Percentiles rank a stretch among this genome's conserved stretches.
Conservation (phyloP, 2,113 vertebrate genomes). For the Acanthochromis polyacanthus region DNA sequence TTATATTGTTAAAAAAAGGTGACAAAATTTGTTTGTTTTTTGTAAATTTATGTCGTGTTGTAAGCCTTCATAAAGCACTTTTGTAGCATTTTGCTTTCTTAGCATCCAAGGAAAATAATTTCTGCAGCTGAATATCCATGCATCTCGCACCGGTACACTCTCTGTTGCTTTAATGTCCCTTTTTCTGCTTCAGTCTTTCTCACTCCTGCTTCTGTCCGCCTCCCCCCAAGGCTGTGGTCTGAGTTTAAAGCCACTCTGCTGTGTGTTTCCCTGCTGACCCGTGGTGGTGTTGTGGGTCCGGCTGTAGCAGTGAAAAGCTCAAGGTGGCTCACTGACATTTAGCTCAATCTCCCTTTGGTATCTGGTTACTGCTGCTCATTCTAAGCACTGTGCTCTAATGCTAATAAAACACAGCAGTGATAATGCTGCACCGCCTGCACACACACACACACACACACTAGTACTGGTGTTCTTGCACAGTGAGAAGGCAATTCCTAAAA, state of each 20-base stretch:
- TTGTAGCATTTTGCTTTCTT: too few relatives aligned
- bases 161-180: conserved; percentile 1
- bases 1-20: too few relatives aligned
- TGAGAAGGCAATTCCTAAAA: conserved; percentile 39
- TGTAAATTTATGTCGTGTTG: too few relatives aligned
- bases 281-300: conserved; percentile 34
- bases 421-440: conserved; percentile 53
- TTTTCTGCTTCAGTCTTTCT: not conserved
- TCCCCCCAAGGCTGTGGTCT: not conserved
- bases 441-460: conserved; percentile 3
- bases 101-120: too few relatives aligned
- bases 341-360: conserved; percentile 78
- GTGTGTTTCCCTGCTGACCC: conserved; percentile 58
- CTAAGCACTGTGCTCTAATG: conserved; percentile 70
- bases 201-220: not conserved
- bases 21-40: too few relatives aligned
- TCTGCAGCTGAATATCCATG: too few relatives aligned
- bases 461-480: conserved; percentile 11
- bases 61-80: too few relatives aligned
- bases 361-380: conserved; percentile 74
- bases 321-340: conserved; percentile 84
- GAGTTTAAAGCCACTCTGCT: conserved; percentile 29
- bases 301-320: conserved; percentile 62
- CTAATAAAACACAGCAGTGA: conserved; percentile 68
- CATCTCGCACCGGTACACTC: not conserved